phyloP scores from a whole-genome alignment of 2,113 vertebrate species.

The Esox niger region DNA sequence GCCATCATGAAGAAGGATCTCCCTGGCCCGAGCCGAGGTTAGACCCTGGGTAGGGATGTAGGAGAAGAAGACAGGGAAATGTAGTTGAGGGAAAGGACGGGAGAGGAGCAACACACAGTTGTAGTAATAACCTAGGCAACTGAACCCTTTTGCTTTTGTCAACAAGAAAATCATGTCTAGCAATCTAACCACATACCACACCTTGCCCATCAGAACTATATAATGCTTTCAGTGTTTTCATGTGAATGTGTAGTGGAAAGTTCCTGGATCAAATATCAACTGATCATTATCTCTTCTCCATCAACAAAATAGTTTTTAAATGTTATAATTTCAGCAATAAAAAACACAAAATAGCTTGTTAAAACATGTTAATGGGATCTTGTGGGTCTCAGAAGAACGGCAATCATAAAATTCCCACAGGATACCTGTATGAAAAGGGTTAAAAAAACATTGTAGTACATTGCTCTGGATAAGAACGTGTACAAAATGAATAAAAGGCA shows the following conservation, averaged over 20 bases:
- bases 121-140: background rate
- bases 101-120: background rate
- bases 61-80: slow-evolving; percentile 3
- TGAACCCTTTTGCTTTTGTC: slow-evolving; percentile 4
- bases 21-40: slow-evolving; percentile 79
- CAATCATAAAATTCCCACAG: no score
- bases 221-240: slow-evolving; percentile 12
- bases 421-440: no score
- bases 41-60: slow-evolving; percentile 76
- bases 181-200: background rate
- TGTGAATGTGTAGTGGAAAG: slow-evolving; percentile 51
- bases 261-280: slow-evolving; percentile 46
- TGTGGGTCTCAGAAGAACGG: no score
- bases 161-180: slow-evolving; percentile 9
- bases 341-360: background rate
- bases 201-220: background rate
- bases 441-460: no score
- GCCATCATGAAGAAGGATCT: slow-evolving; percentile 90
- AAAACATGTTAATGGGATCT: background rate
- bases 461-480: no score
- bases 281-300: slow-evolving; percentile 30
- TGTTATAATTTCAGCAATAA: background rate
- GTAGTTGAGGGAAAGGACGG: background rate
- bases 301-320: background rate
- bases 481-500: no score